phyloP scores from a whole-genome alignment of 2,113 vertebrate genomes.

The Peromyscus polionotus region DNA sequence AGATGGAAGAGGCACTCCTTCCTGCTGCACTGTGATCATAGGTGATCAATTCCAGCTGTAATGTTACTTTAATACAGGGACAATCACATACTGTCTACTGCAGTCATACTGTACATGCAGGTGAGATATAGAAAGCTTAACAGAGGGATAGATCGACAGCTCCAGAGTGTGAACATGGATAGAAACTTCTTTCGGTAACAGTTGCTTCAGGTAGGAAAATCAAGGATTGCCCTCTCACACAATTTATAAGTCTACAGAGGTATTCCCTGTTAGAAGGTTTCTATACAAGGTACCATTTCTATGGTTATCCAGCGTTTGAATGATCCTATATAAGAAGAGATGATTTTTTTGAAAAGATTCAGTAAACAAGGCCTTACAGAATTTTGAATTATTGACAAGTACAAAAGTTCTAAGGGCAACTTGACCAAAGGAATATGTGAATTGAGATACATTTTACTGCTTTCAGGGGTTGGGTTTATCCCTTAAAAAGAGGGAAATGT shows the following conservation, averaged over 20 bases:
- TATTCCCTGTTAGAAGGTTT: neutral
- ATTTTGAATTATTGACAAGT: neutral
- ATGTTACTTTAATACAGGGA: neutral
- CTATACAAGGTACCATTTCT: neutral
- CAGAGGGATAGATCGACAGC: no score
- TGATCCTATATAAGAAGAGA: neutral
- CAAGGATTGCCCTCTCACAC: neutral
- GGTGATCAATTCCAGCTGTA: neutral
- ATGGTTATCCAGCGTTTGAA: neutral
- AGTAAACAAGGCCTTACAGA: neutral
- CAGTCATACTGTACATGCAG: neutral
- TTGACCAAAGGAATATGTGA: neutral
- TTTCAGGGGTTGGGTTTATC: neutral
- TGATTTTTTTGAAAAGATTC: neutral
- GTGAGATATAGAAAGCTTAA: neutral
- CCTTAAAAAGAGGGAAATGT: neutral
- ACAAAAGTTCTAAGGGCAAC: neutral
- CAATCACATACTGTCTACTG: no score
- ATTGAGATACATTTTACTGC: neutral
- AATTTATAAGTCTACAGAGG: neutral
- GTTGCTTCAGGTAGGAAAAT: neutral
- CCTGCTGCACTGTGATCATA: neutral
- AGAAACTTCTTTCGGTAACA: neutral
- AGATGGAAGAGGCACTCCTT: no score
- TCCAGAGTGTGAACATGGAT: neutral